Evolutionary conservation across 2,113 vertebrate species (phyloP).

Genomic region (Octodon degus): DNA sequence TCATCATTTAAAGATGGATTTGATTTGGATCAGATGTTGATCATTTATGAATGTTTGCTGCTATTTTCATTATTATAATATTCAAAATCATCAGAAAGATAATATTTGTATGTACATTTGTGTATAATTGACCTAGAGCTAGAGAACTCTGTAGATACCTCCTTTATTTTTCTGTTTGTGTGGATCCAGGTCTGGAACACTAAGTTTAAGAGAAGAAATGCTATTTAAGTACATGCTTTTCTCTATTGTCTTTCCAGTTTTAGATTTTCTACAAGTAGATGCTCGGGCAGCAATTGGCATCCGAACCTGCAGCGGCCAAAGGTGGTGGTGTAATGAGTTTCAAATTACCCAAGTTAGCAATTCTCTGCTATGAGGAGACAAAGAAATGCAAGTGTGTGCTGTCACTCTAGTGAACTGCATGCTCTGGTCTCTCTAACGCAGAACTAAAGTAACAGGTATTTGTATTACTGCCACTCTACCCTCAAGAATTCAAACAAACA

Average conservation of each 20-base stretch:
- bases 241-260: slow-evolving; percentile 31
- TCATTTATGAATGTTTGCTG: neutral
- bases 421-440: neutral
- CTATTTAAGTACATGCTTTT: slow-evolving; percentile 20
- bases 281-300: neutral
- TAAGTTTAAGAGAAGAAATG: slow-evolving; percentile 32
- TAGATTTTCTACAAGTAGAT: slow-evolving; percentile 64
- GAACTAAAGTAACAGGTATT: slow-evolving; percentile 14
- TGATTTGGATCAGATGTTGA: neutral
- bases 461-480: neutral
- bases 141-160: neutral
- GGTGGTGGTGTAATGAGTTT: slow-evolving; percentile 68
- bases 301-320: slow-evolving; percentile 39
- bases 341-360: slow-evolving; percentile 57
- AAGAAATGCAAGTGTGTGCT: slow-evolving; percentile 57
- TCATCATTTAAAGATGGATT: neutral
- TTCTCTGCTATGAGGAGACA: slow-evolving; percentile 64
- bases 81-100: neutral
- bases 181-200: neutral
- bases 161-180: neutral
- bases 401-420: slow-evolving; percentile 61
- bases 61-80: neutral
- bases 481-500: neutral
- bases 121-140: neutral
- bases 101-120: neutral